Evolutionary conservation across 2,888 invertebrate species (phyloP), one percentile per base, ranked within the genome.

Genomic region (Teleogryllus oceanicus): DNA sequence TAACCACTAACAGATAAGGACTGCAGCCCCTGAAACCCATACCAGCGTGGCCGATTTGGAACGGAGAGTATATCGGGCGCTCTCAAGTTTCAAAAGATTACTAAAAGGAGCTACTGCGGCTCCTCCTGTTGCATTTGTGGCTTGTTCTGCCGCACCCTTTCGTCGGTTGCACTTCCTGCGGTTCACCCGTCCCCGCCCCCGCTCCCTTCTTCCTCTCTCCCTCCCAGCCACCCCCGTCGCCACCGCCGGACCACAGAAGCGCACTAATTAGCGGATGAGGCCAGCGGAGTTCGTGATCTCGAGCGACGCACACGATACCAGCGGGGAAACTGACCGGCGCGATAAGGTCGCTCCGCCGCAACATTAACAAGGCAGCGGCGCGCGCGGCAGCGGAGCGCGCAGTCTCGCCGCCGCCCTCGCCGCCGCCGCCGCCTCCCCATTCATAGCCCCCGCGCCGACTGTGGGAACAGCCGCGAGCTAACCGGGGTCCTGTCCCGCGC

Each of bases 381-480:
- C 16, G 16, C 5, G 62, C 13, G 62, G 62, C 62, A n/a, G 62
- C 62, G 62, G 62, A 62, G 62, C 37, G 62, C 62, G 62, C 62
- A 37, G 37, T 62, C 62, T 62, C 62, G 62, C 62, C 62, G 16
- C 16, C 62, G 2, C 16, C 62, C 3, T 3, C 62, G 62, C 62
- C 16, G 62, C 16, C 62, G 16, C 16, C 16, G 62, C 16, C 62
- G 62, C 62, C 62, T 62, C 62, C 62, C 62, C 62, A 62, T 62
- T 62, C 62, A 62, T 62, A 62, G 62, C 62, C 62, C 62, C 62
- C 13, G 62, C 62, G n/a, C 62, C 62, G n/a, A 62, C 62, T 62
- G 62, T 62, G 62, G 62, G 62, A 62, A 62, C 62, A 62, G 62
- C 62, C 62, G 62, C 62, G 62, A 62, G 62, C 62, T 62, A 62